Evolutionary conservation across 2,797 vertebrate species (phyloP).

Genomic region (Coreius guichenoti): DNA sequence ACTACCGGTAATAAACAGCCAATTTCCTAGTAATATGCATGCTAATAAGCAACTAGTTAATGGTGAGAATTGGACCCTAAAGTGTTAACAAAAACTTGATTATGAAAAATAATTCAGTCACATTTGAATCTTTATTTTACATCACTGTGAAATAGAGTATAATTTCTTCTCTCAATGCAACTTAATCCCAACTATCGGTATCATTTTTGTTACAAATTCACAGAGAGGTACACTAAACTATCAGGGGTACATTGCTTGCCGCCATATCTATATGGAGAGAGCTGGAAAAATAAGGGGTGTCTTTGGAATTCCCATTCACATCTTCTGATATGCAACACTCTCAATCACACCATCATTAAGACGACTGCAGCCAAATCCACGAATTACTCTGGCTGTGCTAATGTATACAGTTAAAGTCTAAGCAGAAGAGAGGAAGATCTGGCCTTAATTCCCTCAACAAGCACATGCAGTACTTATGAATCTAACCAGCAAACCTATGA

Average conservation of each 20-base stretch:
- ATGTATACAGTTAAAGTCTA: conserved; percentile 9
- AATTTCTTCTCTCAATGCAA: background rate
- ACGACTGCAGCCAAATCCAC: background rate
- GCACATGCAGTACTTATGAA: background rate
- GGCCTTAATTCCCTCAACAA: background rate
- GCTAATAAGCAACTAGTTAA: too few relatives aligned
- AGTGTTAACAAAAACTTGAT: background rate
- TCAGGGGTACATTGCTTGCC: background rate
- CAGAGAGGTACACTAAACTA: conserved; percentile 27
- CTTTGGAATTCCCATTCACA: conserved; percentile 43
- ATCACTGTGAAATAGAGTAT: conserved; percentile 39
- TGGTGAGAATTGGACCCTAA: too few relatives aligned
- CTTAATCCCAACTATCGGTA: conserved; percentile 29
- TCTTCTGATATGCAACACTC: conserved; percentile 25
- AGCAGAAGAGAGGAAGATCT: conserved; percentile 16
- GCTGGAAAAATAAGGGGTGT: conserved; percentile 26
- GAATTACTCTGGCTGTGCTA: conserved; percentile 15
- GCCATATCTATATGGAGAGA: conserved; percentile 17
- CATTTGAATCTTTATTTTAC: conserved; percentile 35
- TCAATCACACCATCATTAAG: conserved; percentile 22
- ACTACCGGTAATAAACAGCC: too few relatives aligned
- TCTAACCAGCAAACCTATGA: background rate
- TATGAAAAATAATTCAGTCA: background rate
- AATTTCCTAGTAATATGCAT: too few relatives aligned
- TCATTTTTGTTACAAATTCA: conserved; percentile 36